Conservation (phyloP, 2,888 invertebrate species). For the Drosophila borborema region DNA sequence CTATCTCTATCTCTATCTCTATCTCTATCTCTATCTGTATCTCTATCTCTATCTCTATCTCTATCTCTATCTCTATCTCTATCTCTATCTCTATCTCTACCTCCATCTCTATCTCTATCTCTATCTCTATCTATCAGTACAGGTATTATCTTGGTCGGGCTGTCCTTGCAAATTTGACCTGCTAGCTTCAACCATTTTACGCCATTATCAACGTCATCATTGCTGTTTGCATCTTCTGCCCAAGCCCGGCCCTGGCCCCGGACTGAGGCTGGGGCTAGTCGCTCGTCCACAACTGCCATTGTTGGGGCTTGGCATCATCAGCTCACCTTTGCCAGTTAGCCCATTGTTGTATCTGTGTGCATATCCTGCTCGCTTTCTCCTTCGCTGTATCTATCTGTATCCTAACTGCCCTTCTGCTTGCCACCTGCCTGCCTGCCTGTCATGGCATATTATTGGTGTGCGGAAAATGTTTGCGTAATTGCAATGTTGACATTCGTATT, state of each 20-base stretch:
- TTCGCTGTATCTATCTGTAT: conserved; percentile 14
- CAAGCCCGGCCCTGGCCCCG: conserved; percentile 12
- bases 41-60: conserved; percentile 9
- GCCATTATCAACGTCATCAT: conserved; percentile 77
- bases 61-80: conserved; percentile 5
- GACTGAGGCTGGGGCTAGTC: conserved; percentile 28
- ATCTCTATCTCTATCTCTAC: not conserved
- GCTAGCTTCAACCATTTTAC: conserved; percentile 65
- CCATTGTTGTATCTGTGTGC: conserved; percentile 61
- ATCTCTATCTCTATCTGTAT: conserved; percentile 9
- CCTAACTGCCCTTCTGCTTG: conserved; percentile 1
- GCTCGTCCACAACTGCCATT: conserved; percentile 48
- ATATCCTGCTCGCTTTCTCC: conserved; percentile 5
- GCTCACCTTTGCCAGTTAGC: conserved; percentile 67
- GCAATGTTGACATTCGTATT: conserved; percentile 83
- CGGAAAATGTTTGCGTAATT: conserved; percentile 83
- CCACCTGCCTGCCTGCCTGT: conserved; percentile 57
- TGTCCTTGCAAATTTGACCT: not conserved
- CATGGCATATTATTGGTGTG: conserved; percentile 82
- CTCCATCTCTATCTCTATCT: not conserved
- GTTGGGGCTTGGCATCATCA: conserved; percentile 62
- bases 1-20: conserved; percentile 8
- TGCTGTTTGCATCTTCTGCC: conserved; percentile 65
- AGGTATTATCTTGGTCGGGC: conserved; percentile 30
- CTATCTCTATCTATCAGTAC: conserved; percentile 4